These are phyloP conservation scores for Platyura marginata DNA, from an alignment of 1,140 invertebrate species.

Conservation along the genomic window DNA sequence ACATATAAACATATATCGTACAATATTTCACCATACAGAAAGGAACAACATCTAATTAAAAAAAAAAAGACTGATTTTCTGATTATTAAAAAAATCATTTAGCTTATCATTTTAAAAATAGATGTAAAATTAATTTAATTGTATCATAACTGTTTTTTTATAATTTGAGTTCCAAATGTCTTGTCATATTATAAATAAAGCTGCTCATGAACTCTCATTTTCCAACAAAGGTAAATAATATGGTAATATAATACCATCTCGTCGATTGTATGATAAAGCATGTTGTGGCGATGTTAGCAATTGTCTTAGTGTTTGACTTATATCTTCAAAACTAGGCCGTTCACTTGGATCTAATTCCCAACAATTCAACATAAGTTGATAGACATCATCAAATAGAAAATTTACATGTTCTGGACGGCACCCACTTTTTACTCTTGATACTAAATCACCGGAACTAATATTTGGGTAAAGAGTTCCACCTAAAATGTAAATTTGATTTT, in stretches of 20 bases:
- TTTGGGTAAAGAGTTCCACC: constrained; percentile 47
- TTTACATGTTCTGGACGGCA: constrained; percentile 48
- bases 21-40: too few relatives aligned
- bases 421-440: constrained; percentile 43
- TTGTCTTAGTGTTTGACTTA: constrained; percentile 25
- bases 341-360: constrained; percentile 71
- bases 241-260: constrained; percentile 10
- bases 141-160: too few relatives aligned
- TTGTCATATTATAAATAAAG: too few relatives aligned
- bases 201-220: constrained; percentile 6
- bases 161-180: too few relatives aligned
- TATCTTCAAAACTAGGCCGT: constrained; percentile 44
- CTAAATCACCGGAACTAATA: constrained; percentile 37
- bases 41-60: too few relatives aligned
- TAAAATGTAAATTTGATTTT: too few relatives aligned
- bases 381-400: constrained; percentile 54
- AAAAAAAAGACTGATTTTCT: too few relatives aligned
- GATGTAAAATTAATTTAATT: too few relatives aligned
- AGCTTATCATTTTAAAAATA: too few relatives aligned
- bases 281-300: constrained; percentile 21
- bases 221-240: constrained; percentile 21
- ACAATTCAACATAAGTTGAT: constrained; percentile 65
- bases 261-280: constrained; percentile 17
- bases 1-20: too few relatives aligned
- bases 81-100: too few relatives aligned